phyloP scores from a whole-genome alignment of 2,797 vertebrate genomes.

The Eupleurogrammus muticus region DNA sequence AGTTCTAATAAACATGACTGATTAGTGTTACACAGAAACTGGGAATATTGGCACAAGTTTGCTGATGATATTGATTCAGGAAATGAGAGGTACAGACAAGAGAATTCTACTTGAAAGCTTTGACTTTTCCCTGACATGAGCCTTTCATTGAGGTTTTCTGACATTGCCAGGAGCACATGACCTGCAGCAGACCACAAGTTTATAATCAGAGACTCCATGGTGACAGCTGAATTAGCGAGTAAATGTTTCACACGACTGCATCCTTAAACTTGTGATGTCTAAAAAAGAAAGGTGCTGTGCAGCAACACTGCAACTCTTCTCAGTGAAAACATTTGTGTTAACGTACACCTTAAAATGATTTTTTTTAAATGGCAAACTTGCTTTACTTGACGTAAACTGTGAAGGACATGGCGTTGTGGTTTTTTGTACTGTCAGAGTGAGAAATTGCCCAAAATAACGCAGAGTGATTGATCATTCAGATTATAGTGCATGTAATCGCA shows the following conservation, averaged over 20 bases:
- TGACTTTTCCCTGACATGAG: slow-evolving; percentile 5
- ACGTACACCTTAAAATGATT: no score
- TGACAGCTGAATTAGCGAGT: slow-evolving; percentile 17
- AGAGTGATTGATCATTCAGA: not conserved
- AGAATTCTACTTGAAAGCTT: not conserved
- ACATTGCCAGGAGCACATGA: slow-evolving; percentile 59
- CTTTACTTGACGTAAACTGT: not conserved
- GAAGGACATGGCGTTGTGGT: not conserved
- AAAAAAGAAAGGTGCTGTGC: not conserved
- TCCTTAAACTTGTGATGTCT: not conserved
- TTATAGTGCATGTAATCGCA: not conserved
- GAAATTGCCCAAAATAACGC: not conserved
- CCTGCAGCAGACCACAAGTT: slow-evolving; percentile 55
- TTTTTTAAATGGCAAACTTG: no score
- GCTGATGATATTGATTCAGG: no score
- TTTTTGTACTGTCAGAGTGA: not conserved
- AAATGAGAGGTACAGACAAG: no score
- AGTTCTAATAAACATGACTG: no score
- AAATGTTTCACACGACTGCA: not conserved
- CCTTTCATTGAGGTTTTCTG: slow-evolving; percentile 17
- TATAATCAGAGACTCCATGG: slow-evolving; percentile 48
- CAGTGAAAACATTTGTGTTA: not conserved
- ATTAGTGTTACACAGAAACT: no score
- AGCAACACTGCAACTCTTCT: not conserved
- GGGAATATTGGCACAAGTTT: no score